Conservation (phyloP, 2,797 vertebrate genomes). For the Ctenosaura bakeri region DNA sequence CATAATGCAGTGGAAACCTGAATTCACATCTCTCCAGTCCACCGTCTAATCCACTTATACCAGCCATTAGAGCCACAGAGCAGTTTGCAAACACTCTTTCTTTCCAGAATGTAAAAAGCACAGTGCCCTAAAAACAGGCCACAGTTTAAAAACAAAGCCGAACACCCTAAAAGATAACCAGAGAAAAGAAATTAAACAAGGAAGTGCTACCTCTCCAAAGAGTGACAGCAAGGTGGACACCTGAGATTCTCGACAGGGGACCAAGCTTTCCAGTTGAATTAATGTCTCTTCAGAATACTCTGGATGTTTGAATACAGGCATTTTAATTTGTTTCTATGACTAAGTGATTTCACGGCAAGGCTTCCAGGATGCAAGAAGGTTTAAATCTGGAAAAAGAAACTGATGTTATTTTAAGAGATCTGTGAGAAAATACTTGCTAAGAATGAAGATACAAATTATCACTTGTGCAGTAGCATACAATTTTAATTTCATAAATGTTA, state of each 20-base stretch:
- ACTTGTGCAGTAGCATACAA: not conserved
- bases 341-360: not conserved
- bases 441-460: accelerated
- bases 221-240: conserved; percentile 85
- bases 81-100: not conserved
- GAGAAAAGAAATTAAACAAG: accelerated
- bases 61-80: not conserved
- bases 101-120: conserved; percentile 19
- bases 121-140: not conserved
- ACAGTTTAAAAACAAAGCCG: accelerated
- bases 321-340: conserved; percentile 61
- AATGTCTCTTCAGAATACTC: conserved; percentile 83
- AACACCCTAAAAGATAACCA: not conserved
- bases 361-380: not conserved
- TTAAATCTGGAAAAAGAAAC: conserved; percentile 51
- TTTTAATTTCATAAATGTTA: conserved; percentile 12
- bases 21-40: not conserved
- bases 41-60: not conserved
- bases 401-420: conserved; percentile 21
- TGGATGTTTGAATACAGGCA: conserved; percentile 80
- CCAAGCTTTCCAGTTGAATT: conserved; percentile 75
- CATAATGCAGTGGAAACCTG: not conserved
- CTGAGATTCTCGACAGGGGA: conserved; percentile 90
- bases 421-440: not conserved
- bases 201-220: conserved; percentile 90